phyloP scores from a whole-genome alignment of 2,113 vertebrate species.

The Nanger granti region DNA sequence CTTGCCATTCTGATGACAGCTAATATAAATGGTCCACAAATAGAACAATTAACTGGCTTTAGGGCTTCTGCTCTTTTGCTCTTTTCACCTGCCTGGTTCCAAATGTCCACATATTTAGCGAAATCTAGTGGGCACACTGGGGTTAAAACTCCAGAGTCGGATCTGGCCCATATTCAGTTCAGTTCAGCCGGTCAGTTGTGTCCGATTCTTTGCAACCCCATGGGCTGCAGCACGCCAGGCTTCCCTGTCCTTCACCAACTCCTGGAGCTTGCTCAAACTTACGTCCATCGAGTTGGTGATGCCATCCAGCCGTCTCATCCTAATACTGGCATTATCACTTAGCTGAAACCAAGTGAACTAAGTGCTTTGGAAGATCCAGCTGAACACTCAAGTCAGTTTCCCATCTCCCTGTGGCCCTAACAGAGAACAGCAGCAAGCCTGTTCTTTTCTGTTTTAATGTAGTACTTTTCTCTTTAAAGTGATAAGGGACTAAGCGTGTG shows the following conservation, averaged over 20 bases:
- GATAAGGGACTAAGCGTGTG: neutral
- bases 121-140: neutral
- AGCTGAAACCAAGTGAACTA: constrained; percentile 9
- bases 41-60: constrained; percentile 3
- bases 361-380: neutral
- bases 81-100: neutral
- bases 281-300: neutral
- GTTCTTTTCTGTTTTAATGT: neutral
- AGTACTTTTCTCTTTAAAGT: neutral
- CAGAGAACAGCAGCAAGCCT: neutral
- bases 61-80: neutral
- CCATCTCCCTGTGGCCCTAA: neutral
- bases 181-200: neutral
- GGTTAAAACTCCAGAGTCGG: constrained; percentile 32
- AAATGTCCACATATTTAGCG: neutral
- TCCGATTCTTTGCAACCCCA: neutral
- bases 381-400: neutral
- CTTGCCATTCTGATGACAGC: neutral
- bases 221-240: neutral
- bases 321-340: neutral
- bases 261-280: neutral
- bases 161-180: neutral
- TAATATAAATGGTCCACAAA: neutral
- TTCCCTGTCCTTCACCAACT: neutral
- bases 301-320: neutral